Base-by-base conservation (phyloP, 2,888 invertebrate species). In the Agrilus biguttatus region DNA sequence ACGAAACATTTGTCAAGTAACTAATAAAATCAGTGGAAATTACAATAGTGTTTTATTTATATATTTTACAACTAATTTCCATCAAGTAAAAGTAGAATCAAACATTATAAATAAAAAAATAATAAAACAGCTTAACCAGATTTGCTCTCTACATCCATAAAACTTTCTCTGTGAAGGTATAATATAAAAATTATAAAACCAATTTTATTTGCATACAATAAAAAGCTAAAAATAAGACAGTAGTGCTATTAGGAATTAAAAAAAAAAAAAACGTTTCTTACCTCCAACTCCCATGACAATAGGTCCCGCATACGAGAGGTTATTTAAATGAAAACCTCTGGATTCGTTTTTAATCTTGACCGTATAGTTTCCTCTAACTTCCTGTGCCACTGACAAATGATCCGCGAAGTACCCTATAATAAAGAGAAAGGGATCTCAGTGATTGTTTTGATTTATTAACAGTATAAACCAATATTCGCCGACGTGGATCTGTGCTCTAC, bases 211-310 rank as follows among this genome's bases (percentile, higher is more conserved):
- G 12, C 8, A 38, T 38, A 14, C 8, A 12, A 38, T 8, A 13
- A 23, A 19, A 21, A 38, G 21, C 21, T 6, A 7, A 21, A 21
- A 21, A 6, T 5, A 21, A 2, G 19, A 19, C 2, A 4, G 19
- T 19, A 5, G 5, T 4, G 33, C 32, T 39, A 19, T 45, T 39
- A 39, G 42, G 28, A 37, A 42, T 14, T 1, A 14, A 23, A 5
- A 19, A 19, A 5, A 19, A 19, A 19, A 21, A 41, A 23, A 14
- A 44, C 37, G 36, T 40, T 41, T 49, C 53, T 64, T 68, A 80
- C 90, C 91, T 66, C 96, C 95, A 47, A 93, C 83, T 28, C 96
- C 96, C 95, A 96, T 96, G 41, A 96, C 83, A 50, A 95, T 88
- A 2, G 96, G 96, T 0, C 96, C 96, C n/a, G 91, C 86, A 63